phyloP scores from a whole-genome alignment of 2,888 invertebrate genomes.

The Sarcophaga caerulescens region DNA sequence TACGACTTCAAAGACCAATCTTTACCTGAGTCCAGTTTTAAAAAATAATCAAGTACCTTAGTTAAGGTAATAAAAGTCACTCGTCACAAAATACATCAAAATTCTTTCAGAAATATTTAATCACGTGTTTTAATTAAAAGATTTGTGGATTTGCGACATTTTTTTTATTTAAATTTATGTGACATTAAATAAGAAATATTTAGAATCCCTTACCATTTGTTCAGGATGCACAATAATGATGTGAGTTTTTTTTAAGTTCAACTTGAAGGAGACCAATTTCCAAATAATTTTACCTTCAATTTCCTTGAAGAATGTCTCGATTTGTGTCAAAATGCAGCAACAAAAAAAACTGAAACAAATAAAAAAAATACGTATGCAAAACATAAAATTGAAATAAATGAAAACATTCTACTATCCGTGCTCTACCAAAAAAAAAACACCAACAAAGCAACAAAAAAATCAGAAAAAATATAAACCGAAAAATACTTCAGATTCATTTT shows the following conservation, averaged over 20 bases:
- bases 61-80: too few relatives aligned
- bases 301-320: conserved; percentile 59
- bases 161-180: not conserved
- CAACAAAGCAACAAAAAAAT: not conserved
- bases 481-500: conserved; percentile 21
- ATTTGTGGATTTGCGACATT: not conserved
- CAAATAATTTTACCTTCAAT: conserved; percentile 58
- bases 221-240: conserved; percentile 38
- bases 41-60: too few relatives aligned
- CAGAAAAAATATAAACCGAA: not conserved
- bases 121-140: conserved; percentile 3
- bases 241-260: conserved; percentile 20
- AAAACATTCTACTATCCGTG: conserved; percentile 45
- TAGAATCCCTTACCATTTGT: not conserved
- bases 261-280: conserved; percentile 50
- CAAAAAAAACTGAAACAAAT: conserved; percentile 1
- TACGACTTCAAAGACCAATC: too few relatives aligned
- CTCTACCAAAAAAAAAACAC: too few relatives aligned
- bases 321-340: conserved; percentile 49
- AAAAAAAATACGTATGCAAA: not conserved
- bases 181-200: conserved; percentile 3
- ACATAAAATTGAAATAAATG: conserved; percentile 56
- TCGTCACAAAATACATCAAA: not conserved
- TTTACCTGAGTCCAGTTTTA: too few relatives aligned
- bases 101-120: not conserved